Percentiles rank a stretch among this genome's conserved stretches.
Conservation (phyloP, 2,113 vertebrate genomes). For the Leptocoma aspasia region DNA sequence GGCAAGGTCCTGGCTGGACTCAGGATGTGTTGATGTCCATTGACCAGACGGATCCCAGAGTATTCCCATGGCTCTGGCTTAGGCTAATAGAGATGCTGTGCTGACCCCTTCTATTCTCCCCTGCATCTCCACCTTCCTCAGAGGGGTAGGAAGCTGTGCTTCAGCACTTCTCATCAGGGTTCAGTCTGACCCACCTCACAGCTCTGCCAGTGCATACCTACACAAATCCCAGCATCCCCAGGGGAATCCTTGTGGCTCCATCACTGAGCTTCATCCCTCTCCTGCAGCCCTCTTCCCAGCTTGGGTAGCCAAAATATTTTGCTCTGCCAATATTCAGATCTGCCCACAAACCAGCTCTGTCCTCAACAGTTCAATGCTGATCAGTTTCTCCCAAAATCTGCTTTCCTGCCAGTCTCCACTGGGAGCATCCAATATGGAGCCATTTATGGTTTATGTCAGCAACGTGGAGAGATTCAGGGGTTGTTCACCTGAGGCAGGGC, state of each 20-base stretch:
- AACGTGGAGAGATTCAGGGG: neutral
- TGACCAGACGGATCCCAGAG: rapidly evolving
- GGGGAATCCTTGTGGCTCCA: neutral
- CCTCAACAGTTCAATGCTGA: neutral
- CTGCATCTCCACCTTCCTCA: neutral
- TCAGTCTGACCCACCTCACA: neutral
- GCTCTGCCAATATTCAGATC: neutral
- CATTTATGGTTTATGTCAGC: neutral
- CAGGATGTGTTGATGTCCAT: neutral
- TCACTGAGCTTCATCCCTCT: neutral
- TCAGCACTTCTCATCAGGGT: neutral
- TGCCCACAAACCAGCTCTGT: neutral
- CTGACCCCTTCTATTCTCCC: neutral
- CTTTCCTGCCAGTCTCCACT: neutral
- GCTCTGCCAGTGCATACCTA: neutral
- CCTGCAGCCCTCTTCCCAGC: neutral
- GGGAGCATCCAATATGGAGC: neutral
- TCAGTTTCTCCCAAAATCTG: neutral
- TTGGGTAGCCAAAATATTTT: neutral
- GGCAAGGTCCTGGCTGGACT: neutral
- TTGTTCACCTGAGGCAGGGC: neutral
- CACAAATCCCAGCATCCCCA: neutral
- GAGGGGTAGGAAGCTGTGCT: neutral
- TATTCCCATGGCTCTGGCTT: neutral
- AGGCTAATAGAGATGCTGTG: neutral